Conservation (phyloP, 2,888 invertebrate genomes). For the Heterodera filipjevi region DNA sequence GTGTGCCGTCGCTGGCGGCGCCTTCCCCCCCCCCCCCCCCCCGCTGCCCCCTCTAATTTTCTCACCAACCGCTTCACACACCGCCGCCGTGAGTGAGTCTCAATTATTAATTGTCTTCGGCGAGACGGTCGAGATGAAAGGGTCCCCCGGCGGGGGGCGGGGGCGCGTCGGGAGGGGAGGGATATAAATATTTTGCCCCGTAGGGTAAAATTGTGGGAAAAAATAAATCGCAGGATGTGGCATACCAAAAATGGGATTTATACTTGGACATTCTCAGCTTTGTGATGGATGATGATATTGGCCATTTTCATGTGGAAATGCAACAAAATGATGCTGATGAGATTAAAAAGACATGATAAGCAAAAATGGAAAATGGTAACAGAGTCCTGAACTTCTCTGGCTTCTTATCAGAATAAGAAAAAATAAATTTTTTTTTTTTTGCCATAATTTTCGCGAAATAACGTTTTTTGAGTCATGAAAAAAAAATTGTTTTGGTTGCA, state of each 20-base stretch:
- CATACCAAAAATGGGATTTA: not conserved
- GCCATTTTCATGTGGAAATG: not conserved
- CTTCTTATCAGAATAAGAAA: no score
- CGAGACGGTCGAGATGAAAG: not conserved
- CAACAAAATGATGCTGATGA: no score
- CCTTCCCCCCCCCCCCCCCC: not conserved
- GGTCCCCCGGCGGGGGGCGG: not conserved
- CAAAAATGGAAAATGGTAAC: no score
- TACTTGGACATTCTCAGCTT: not conserved
- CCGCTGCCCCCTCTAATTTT: not conserved
- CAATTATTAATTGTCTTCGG: not conserved
- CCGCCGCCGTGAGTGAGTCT: not conserved
- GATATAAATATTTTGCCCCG: not conserved
- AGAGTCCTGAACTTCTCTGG: no score
- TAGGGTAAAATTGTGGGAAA: not conserved
- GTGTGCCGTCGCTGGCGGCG: not conserved
- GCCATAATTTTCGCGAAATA: no score
- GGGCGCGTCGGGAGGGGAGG: not conserved
- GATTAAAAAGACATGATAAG: no score
- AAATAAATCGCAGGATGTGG: not conserved
- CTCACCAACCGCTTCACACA: not conserved
- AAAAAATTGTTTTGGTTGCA: no score
- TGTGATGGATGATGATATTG: not conserved
- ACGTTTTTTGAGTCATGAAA: no score
- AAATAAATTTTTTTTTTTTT: no score